Conservation (phyloP, 2,797 vertebrate species). For the Tadarida brasiliensis region DNA sequence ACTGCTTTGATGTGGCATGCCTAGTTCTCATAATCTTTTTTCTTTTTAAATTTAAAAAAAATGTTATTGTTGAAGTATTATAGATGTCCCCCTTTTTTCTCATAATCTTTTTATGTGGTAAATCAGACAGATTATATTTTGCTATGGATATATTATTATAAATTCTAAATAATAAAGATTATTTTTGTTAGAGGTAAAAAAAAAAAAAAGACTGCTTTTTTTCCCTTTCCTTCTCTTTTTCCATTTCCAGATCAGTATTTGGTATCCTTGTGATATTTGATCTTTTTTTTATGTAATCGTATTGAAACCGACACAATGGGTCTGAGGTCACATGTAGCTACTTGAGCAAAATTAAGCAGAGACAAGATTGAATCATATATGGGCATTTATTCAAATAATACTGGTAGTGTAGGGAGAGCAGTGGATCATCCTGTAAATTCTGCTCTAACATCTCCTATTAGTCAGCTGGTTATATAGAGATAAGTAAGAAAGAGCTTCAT, state of each 20-base stretch:
- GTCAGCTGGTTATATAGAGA: too few relatives aligned
- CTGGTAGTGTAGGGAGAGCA: too few relatives aligned
- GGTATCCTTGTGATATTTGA: neutral
- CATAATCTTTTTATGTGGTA: neutral
- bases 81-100: neutral
- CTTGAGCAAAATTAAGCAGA: too few relatives aligned
- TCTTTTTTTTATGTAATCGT: slow-evolving; percentile 1
- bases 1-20: slow-evolving; percentile 41
- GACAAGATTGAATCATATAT: too few relatives aligned
- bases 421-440: too few relatives aligned
- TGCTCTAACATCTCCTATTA: too few relatives aligned
- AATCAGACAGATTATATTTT: slow-evolving; percentile 42
- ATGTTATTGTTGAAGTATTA: too few relatives aligned
- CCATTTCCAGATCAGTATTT: neutral
- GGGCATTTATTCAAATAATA: too few relatives aligned
- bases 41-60: too few relatives aligned
- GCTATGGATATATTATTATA: neutral
- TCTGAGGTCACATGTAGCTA: too few relatives aligned
- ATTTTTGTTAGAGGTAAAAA: neutral
- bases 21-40: neutral
- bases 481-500: too few relatives aligned
- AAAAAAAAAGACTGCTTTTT: neutral
- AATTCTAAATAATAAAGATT: slow-evolving; percentile 55
- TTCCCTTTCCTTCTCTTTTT: neutral
- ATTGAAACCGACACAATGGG: too few relatives aligned